Evolutionary conservation across 2,797 vertebrate genomes (phyloP).

Genomic region (Lemur catta): DNA sequence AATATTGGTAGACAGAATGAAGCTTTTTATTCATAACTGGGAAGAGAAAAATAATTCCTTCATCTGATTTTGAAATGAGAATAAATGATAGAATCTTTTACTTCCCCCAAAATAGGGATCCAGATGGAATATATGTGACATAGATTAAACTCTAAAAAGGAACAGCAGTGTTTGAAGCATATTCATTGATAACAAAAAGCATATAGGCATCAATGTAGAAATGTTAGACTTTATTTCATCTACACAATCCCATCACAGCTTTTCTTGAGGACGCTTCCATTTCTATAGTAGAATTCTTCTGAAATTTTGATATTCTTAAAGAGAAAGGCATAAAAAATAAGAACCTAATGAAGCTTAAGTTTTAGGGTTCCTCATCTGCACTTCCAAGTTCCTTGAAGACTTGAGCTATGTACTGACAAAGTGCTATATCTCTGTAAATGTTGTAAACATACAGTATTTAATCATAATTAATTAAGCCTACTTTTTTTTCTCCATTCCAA

Average conservation of each 20-base stretch:
- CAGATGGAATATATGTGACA: not conserved
- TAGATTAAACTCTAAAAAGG: not conserved
- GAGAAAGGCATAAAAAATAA: not conserved
- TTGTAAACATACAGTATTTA: not conserved
- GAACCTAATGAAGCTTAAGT: not conserved
- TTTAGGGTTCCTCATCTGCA: not conserved
- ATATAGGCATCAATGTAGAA: not conserved
- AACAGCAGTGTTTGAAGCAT: not conserved
- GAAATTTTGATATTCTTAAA: not conserved
- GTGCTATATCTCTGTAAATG: not conserved
- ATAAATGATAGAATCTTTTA: not conserved
- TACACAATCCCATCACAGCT: fast-evolving
- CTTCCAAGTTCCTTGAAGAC: not conserved
- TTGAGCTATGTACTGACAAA: not conserved
- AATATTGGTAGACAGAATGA: not conserved
- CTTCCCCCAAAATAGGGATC: not conserved
- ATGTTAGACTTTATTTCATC: not conserved
- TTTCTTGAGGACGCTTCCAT: not conserved
- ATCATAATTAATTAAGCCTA: not conserved
- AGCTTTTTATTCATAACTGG: not conserved
- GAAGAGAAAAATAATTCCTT: not conserved
- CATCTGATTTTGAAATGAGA: not conserved
- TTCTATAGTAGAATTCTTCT: not conserved
- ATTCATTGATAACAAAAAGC: not conserved
- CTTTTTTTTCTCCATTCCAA: not conserved